Conservation (phyloP, 1,140 invertebrate species). For the Platyscapa corneri region DNA sequence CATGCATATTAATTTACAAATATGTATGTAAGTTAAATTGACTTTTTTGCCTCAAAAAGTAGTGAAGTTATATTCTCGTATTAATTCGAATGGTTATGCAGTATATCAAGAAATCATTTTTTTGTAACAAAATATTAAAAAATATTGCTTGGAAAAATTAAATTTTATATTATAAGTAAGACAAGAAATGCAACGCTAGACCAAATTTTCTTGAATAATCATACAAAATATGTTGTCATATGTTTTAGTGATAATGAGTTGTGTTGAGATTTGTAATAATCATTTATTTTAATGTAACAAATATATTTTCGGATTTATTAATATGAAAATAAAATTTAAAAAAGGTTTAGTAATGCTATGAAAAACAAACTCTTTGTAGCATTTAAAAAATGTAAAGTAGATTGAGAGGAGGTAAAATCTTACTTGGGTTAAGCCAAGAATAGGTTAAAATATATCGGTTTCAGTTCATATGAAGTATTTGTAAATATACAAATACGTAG, state of each 20-base stretch:
- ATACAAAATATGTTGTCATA: no score
- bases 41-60: neutral
- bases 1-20: no score
- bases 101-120: neutral
- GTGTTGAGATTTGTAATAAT: neutral
- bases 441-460: conserved; percentile 1
- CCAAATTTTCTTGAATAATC: no score
- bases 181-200: neutral
- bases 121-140: neutral
- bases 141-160: neutral
- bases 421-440: neutral
- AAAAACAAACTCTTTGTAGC: neutral
- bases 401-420: neutral
- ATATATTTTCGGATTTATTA: no score
- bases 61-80: neutral
- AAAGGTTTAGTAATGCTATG: neutral
- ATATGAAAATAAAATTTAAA: neutral
- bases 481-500: neutral
- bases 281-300: neutral
- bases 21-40: neutral
- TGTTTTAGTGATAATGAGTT: no score
- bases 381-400: neutral
- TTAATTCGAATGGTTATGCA: neutral
- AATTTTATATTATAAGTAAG: neutral
- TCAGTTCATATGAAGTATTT: neutral